These are phyloP conservation scores for Campylomormyrus numenius DNA, from an alignment of 2,113 vertebrate species.

Conservation along the genomic window DNA sequence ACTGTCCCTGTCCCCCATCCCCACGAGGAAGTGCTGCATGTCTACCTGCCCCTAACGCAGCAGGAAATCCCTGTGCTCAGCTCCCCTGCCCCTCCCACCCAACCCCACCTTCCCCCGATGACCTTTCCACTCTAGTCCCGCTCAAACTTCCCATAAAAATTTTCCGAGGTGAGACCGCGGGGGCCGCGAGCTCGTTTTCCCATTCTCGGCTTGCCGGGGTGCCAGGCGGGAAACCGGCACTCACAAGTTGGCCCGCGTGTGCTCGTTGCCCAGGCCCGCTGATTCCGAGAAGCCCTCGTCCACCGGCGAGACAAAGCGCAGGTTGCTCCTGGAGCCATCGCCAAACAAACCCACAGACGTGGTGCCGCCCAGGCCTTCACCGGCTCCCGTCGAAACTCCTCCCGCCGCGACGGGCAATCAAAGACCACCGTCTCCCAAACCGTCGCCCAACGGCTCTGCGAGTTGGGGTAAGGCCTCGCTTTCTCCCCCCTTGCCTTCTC, in stretches of 20 bases:
- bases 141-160: not conserved
- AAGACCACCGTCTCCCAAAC: not conserved
- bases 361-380: not conserved
- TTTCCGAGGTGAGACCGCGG: not conserved
- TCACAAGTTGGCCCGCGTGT: not conserved
- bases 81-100: constrained; percentile 11
- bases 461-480: not conserved
- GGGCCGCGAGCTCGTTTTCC: not conserved
- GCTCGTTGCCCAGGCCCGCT: not conserved
- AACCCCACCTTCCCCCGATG: constrained; percentile 21
- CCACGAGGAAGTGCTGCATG: constrained; percentile 38
- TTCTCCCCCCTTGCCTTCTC: not conserved
- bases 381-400: not conserved
- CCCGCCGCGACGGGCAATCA: not conserved
- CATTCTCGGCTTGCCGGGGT: not conserved
- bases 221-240: not conserved
- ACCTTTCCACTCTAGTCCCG: constrained; percentile 19
- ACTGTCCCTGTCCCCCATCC: constrained; percentile 38
- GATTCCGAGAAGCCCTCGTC: not conserved
- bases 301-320: not conserved
- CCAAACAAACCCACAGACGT: not conserved
- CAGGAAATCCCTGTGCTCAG: constrained; percentile 41
- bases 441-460: not conserved
- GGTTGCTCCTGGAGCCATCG: not conserved
- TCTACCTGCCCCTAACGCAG: constrained; percentile 39